phyloP scores from a whole-genome alignment of 1,140 invertebrate genomes.

The Drosophila parabipectinata region DNA sequence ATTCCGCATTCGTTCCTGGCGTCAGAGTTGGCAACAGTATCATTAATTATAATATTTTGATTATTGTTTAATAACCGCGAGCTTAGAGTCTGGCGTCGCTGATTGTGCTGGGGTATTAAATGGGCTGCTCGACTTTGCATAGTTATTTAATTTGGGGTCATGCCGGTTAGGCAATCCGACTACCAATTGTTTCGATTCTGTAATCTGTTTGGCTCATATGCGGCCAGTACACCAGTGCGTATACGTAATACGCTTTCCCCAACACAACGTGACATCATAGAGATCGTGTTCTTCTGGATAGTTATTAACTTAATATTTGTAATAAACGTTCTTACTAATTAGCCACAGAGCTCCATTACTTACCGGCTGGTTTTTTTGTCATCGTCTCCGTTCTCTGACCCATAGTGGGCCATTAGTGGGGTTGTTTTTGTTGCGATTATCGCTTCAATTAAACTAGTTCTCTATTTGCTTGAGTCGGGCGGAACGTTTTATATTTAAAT shows the following conservation, averaged over 20 bases:
- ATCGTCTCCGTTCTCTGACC: conserved; percentile 21
- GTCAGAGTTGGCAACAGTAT: conserved; percentile 28
- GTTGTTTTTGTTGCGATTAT: conserved; percentile 30
- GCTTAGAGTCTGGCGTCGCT: conserved; percentile 36
- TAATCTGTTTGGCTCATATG: conserved; percentile 24
- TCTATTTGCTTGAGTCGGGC: conserved; percentile 59
- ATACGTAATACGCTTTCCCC: conserved; percentile 50
- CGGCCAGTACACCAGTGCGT: conserved; percentile 28
- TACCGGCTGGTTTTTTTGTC: conserved; percentile 11
- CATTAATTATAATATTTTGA: conserved; percentile 77
- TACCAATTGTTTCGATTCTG: conserved; percentile 29
- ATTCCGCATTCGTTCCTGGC: conserved; percentile 10
- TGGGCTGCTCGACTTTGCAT: conserved; percentile 37
- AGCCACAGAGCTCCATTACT: conserved; percentile 18
- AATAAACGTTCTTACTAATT: conserved; percentile 46
- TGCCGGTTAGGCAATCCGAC: conserved; percentile 20
- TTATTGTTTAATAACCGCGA: conserved; percentile 67
- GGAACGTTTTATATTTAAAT: conserved; percentile 69
- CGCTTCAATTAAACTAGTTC: conserved; percentile 67
- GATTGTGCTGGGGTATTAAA: conserved; percentile 35
- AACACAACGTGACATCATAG: conserved; percentile 31
- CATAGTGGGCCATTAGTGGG: conserved; percentile 1
- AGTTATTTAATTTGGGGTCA: conserved; percentile 63
- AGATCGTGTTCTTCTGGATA: conserved; percentile 20
- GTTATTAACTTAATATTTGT: conserved; percentile 50